Evolutionary conservation across 2,113 vertebrate species (phyloP), one percentile per base, ranked within the genome.

Genomic region (Amphilophus citrinellus): DNA sequence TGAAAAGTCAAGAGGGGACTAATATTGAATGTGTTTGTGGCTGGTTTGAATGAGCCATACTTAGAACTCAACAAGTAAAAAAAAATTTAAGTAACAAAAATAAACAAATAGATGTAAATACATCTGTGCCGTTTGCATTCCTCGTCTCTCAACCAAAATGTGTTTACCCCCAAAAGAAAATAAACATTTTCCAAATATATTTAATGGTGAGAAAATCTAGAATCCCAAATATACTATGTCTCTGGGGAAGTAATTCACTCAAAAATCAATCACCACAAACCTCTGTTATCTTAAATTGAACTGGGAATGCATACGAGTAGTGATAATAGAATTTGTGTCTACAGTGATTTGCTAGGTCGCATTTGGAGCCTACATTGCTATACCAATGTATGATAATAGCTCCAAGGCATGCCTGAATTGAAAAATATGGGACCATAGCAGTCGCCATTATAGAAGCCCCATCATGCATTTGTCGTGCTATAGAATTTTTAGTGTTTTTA

Each of bases 201-300:
- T 66, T 62, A 84, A 32, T 10, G 42, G 53, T 60, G 22, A 66
- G 50, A 77, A 76, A 86, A 37, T 32, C 24, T 63, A 42, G 14
- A 84, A 58, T 83, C 81, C 65, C 11, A 84, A 77, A 63, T 39
- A 37, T 62, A 53, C 65, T 84, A 71, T 61, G 68, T 90, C 78
- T 84, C 44, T 57, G 53, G 37, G 68, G 15, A 85, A 86, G 79
- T 89, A 59, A 63, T 89, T 85, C 76, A 77, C 53, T 79, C 71
- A 79, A 81, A 88, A 89, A 78, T 77, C 78, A 84, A 89, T 86
- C 84, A 84, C 39, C 59, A 39, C 66, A 71, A 83, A 80, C 76
- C 65, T 42, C 75, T 77, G 86, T 75, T 88, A 91, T 92, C 88
- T 91, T 56, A 88, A 82, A 93, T 89, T 92, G 87, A 86, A 90